Evolutionary conservation across 2,797 vertebrate species (phyloP).

Genomic region (Sorex maritimensis): DNA sequence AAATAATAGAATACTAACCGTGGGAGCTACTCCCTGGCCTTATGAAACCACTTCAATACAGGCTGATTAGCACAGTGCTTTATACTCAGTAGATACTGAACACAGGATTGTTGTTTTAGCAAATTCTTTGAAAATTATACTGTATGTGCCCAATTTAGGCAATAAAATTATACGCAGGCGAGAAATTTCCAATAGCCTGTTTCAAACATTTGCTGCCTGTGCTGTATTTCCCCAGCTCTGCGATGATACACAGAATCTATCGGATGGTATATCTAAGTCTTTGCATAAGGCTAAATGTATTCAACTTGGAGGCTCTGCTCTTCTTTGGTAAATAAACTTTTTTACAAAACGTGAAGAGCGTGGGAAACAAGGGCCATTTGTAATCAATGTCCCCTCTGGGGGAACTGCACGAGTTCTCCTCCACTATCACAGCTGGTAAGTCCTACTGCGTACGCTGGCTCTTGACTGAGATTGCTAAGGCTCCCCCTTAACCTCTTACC

Average conservation of each 20-base stretch:
- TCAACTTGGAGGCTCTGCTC: slow-evolving; percentile 29
- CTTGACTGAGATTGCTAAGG: background rate
- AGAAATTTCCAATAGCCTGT: slow-evolving; percentile 30
- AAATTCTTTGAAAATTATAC: slow-evolving; percentile 34
- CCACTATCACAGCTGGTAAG: background rate
- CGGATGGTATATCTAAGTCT: background rate
- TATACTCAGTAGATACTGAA: background rate
- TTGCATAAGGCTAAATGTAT: slow-evolving; percentile 48
- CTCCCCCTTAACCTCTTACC: background rate
- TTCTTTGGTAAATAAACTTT: background rate
- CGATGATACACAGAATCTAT: slow-evolving; percentile 8
- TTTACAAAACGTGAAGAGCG: too few species aligned
- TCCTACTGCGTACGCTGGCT: background rate
- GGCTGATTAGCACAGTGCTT: background rate
- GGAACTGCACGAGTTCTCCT: background rate
- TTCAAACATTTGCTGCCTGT: background rate
- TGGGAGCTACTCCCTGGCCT: background rate
- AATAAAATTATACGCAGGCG: slow-evolving; percentile 26
- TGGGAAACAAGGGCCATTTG: background rate
- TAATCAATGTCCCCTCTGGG: background rate
- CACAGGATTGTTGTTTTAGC: slow-evolving; percentile 12
- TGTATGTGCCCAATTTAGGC: background rate
- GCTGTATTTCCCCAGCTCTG: background rate
- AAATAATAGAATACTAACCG: too few species aligned
- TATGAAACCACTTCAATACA: background rate